A percentile compares a stretch with the other conserved stretches of the same genome.
Conservation (phyloP, 2,113 vertebrate species). For the Esox niger region DNA sequence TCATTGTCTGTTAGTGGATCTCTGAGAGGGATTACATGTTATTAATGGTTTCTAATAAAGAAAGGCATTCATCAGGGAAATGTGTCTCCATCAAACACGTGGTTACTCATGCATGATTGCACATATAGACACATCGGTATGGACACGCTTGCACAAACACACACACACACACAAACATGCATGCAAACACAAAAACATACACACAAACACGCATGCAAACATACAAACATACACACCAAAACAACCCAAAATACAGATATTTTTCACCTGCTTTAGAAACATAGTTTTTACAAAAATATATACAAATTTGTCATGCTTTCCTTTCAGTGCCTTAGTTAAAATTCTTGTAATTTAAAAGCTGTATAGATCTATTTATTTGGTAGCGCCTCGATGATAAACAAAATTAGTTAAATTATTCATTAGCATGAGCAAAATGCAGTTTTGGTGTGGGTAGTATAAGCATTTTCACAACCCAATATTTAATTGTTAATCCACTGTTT, state of each 20-base stretch:
- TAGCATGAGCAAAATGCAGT: constrained; percentile 17
- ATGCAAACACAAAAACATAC: constrained; percentile 24
- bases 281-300: too few relatives aligned
- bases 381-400: constrained; percentile 13
- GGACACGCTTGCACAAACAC: background rate
- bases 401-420: constrained; percentile 23
- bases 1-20: constrained; percentile 63
- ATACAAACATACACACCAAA: background rate
- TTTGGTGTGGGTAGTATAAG: background rate
- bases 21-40: constrained; percentile 57
- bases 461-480: background rate
- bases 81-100: constrained; percentile 44
- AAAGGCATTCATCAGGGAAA: constrained; percentile 61
- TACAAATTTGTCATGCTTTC: too few relatives aligned
- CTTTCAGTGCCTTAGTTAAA: too few relatives aligned
- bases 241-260: constrained; percentile 23
- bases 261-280: too few relatives aligned
- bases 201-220: too few relatives aligned
- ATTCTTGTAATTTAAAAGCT: too few relatives aligned
- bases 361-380: constrained; percentile 7
- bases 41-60: constrained; percentile 74
- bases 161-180: too few relatives aligned
- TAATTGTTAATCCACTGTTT: background rate
- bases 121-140: too few relatives aligned
- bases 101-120: background rate